Conservation (phyloP, 1,140 invertebrate genomes). For the Hypothenemus hampei region DNA sequence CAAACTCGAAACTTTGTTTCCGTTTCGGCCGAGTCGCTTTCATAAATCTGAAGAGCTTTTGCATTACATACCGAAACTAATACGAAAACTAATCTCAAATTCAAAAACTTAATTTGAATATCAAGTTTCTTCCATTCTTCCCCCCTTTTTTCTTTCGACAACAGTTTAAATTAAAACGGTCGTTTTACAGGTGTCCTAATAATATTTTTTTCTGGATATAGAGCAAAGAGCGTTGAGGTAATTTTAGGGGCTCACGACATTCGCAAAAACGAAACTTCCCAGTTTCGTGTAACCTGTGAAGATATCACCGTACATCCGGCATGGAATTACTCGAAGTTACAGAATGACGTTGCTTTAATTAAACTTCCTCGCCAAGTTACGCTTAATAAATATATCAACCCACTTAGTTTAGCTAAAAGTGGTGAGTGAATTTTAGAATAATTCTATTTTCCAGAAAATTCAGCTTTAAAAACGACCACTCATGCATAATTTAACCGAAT, state of each 20-base stretch:
- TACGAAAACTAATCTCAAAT: too few relatives aligned
- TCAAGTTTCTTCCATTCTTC: too few relatives aligned
- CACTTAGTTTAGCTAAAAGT: conserved; percentile 33
- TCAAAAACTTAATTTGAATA: too few relatives aligned
- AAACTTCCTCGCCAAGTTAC: conserved; percentile 42
- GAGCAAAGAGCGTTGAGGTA: conserved; percentile 25
- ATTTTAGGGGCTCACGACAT: conserved; percentile 30
- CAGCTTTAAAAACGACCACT: too few relatives aligned
- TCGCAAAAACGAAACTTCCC: conserved; percentile 36
- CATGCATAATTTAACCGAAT: too few relatives aligned
- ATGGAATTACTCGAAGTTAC: conserved; percentile 45
- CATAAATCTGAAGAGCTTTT: too few relatives aligned
- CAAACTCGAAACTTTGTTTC: too few relatives aligned
- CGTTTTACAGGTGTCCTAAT: too few relatives aligned
- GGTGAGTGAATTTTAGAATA: conserved; percentile 7
- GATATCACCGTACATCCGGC: conserved; percentile 45
- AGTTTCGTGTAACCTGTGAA: conserved; percentile 34
- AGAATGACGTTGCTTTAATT: conserved; percentile 51
- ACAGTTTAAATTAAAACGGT: neutral
- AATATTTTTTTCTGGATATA: conserved; percentile 13
- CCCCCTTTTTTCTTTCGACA: too few relatives aligned
- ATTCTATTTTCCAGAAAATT: neutral
- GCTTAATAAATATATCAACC: conserved; percentile 15
- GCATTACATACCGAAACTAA: too few relatives aligned
- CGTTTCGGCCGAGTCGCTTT: too few relatives aligned